Base-by-base conservation (phyloP, 37 sponge, comb jelly and placozoan genomes). In the Tethya wilhelma region DNA sequence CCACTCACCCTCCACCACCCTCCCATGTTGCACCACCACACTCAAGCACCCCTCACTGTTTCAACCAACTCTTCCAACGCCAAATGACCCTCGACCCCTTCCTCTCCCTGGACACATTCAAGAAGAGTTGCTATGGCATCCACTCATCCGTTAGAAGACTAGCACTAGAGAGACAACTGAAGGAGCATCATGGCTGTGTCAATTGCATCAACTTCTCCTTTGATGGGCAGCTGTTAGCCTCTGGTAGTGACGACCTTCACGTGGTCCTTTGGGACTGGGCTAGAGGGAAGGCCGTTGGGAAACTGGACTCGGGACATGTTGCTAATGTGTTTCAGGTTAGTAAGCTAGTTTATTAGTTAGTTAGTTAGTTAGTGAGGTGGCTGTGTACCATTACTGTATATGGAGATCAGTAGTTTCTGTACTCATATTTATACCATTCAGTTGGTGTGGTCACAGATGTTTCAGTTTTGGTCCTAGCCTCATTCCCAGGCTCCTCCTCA, bases 201-300 rank as follows among this genome's bases (percentile, higher is more conserved):
- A 96, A 96, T 46, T 83, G 83, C 49, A 90, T 90, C 67, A 80
- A 88, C 44, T 94, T 94, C 79, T 94, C 95, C 12, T 63, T 29
- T 26, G 57, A 65, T 22, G 91, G 95, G 19, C 14, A 64, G 6
- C 64, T 87, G 42, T 85, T 96, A 40, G 97, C 89, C 0, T 90
- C 91, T 0, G 89, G 97, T 4, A 87, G 94, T 64, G 97, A 96
- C 57, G 97, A 96, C 69, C 81, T 91, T 14, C 92, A 93, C 23
- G 78, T 96, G 23, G 80, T 93, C 14, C 59, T 93, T 0, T 96
- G 97, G 97, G 91, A 96, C 68, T 96, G 97, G 97, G 56, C 11
- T 56, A 81, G 53, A 31, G 87, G 90, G 6, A 56, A 31, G 2
- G 11, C 37, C 3, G 38, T 77, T 40, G 23, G 59, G 6, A 63